Conservation (phyloP, 2,797 vertebrate genomes). For the Ctenochaetus hawaiiensis region DNA sequence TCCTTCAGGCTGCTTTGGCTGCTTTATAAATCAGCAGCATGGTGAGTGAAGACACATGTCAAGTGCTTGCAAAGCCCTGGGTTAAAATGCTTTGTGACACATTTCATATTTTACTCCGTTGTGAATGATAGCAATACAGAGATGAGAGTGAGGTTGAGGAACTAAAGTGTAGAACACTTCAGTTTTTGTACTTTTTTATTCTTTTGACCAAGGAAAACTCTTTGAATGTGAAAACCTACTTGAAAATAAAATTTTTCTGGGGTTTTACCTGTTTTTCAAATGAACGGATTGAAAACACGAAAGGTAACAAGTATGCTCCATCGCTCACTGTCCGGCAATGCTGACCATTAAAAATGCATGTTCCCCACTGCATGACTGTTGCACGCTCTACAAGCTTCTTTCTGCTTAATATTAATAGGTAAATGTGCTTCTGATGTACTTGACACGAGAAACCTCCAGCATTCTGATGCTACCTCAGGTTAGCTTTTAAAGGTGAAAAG, state of each 20-base stretch:
- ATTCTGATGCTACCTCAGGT: background rate
- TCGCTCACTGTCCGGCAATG: background rate
- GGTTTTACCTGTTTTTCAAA: slow-evolving; percentile 2
- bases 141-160: slow-evolving; percentile 16
- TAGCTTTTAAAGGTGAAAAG: background rate
- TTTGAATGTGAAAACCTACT: background rate
- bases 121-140: slow-evolving; percentile 22
- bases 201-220: background rate
- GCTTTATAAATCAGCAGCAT: slow-evolving; percentile 70
- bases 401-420: slow-evolving; percentile 11
- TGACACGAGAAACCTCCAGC: slow-evolving; percentile 7
- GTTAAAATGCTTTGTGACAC: slow-evolving; percentile 59
- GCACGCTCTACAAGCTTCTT: background rate
- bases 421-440: background rate
- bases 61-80: slow-evolving; percentile 43
- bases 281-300: slow-evolving; percentile 9
- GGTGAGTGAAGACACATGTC: slow-evolving; percentile 69
- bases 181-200: background rate
- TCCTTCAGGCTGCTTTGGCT: slow-evolving; percentile 71
- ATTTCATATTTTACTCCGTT: slow-evolving; percentile 40
- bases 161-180: background rate
- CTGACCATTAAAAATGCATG: slow-evolving; percentile 36
- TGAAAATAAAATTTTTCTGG: background rate
- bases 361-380: slow-evolving; percentile 16
- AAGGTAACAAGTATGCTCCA: slow-evolving; percentile 8